Evolutionary conservation across 2,797 vertebrate species (phyloP).

Genomic region (Anabas testudineus): DNA sequence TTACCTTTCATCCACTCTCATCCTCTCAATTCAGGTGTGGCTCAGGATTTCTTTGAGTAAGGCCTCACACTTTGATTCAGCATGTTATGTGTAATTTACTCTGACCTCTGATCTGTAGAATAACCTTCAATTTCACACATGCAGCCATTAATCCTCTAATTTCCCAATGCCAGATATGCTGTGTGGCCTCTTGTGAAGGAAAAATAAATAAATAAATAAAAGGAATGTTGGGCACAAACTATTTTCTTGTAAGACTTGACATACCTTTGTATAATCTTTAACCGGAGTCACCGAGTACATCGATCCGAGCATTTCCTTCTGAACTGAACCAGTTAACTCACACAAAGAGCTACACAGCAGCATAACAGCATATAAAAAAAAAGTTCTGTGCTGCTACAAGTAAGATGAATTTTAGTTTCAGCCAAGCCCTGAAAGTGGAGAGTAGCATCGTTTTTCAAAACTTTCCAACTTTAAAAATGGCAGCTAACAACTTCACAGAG

Average conservation of each 20-base stretch:
- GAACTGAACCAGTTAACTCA: too few species aligned
- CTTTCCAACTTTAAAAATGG: constrained; percentile 34
- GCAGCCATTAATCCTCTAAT: constrained; percentile 49
- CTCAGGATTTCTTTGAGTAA: constrained; percentile 51
- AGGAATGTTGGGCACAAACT: constrained; percentile 7
- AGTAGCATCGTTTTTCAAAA: background rate
- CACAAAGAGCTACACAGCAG: too few species aligned
- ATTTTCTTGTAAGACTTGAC: constrained; percentile 15
- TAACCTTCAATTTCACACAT: constrained; percentile 60
- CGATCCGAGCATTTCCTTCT: too few species aligned
- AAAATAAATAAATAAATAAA: too few species aligned
- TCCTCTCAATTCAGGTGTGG: constrained; percentile 57
- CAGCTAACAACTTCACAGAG: constrained; percentile 31
- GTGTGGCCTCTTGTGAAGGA: constrained; percentile 2
- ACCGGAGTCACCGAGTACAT: background rate
- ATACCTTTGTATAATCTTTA: constrained; percentile 10
- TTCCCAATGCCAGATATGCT: constrained; percentile 14
- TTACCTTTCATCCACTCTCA: constrained; percentile 65
- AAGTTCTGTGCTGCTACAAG: too few species aligned
- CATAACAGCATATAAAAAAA: too few species aligned
- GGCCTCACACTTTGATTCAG: constrained; percentile 47
- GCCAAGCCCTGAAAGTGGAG: constrained; percentile 1
- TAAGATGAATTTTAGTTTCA: background rate
- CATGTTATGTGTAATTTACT: constrained; percentile 53
- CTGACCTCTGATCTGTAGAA: constrained; percentile 54